phyloP scores from a whole-genome alignment of 2,888 invertebrate species.

The Pristionchus exspectatus region DNA sequence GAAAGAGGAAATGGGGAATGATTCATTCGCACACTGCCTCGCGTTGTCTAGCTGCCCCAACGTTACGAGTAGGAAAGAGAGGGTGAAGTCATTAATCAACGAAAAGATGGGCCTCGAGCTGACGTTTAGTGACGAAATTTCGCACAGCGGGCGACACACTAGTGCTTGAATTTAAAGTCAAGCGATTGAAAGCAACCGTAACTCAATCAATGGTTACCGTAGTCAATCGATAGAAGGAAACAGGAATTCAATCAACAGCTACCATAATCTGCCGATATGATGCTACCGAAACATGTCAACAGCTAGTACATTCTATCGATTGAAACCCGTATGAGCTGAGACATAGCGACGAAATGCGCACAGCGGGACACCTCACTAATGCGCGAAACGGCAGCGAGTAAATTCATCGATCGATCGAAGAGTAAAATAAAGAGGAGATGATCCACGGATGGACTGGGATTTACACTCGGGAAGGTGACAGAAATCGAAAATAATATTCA shows the following conservation, averaged over 20 bases:
- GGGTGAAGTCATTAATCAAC: no score
- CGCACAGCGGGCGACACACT: no score
- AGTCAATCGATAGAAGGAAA: no score
- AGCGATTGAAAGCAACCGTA: no score
- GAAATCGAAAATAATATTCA: not conserved
- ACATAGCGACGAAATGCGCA: not conserved
- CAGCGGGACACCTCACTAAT: not conserved
- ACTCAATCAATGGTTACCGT: no score
- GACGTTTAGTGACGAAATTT: no score
- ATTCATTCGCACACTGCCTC: not conserved
- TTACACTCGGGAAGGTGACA: not conserved
- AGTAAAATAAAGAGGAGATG: not conserved
- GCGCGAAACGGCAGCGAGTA: not conserved
- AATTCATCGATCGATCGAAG: not conserved
- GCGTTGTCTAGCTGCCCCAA: not conserved
- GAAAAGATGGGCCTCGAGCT: no score
- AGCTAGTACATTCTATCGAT: not conserved
- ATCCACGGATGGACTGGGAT: not conserved
- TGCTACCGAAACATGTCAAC: not conserved
- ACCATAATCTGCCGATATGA: not conserved
- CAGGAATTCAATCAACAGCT: no score
- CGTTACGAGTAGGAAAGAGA: no score
- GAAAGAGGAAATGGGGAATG: not conserved
- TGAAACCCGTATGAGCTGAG: not conserved
- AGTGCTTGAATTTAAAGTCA: no score